Conservation (phyloP, 2,888 invertebrate species). For the Dynastes tityus region DNA sequence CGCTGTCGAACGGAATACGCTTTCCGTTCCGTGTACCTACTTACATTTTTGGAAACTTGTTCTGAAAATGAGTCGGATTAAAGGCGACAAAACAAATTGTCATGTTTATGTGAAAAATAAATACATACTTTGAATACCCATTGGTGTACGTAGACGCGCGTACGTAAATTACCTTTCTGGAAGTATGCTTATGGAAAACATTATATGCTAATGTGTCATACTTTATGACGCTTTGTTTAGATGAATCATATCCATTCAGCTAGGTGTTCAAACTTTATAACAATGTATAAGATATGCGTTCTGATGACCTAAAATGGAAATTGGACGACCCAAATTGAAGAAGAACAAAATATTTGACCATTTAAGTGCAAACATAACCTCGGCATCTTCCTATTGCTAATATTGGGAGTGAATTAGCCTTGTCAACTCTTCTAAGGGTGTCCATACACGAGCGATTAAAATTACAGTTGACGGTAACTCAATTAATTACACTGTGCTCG, state of each 20-base stretch:
- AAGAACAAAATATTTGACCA: too few species aligned
- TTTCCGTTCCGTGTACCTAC: constrained; percentile 29
- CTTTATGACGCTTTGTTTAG: constrained; percentile 22
- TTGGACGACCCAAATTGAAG: too few species aligned
- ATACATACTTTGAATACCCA: constrained; percentile 29
- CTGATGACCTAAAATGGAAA: too few species aligned
- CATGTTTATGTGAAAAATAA: constrained; percentile 47
- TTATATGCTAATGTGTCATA: constrained; percentile 32
- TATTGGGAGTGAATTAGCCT: too few species aligned
- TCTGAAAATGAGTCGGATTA: constrained; percentile 47
- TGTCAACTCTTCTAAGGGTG: too few species aligned
- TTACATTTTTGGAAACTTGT: constrained; percentile 47
- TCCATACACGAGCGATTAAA: too few species aligned
- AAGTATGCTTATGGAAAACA: constrained; percentile 15
- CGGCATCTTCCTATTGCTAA: too few species aligned
- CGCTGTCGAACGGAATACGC: not conserved
- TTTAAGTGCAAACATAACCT: too few species aligned
- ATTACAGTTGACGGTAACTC: too few species aligned
- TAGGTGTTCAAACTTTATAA: not conserved
- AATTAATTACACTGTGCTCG: too few species aligned
- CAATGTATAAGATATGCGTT: too few species aligned
- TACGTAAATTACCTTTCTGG: not conserved
- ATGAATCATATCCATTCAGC: not conserved
- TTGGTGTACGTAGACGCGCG: constrained; percentile 2
- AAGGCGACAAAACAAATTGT: constrained; percentile 45